Percentiles rank a stretch among this genome's conserved stretches.
These are phyloP conservation scores for Bombus consobrinus DNA, from an alignment of 1,140 invertebrate species.

Conservation along the genomic window DNA sequence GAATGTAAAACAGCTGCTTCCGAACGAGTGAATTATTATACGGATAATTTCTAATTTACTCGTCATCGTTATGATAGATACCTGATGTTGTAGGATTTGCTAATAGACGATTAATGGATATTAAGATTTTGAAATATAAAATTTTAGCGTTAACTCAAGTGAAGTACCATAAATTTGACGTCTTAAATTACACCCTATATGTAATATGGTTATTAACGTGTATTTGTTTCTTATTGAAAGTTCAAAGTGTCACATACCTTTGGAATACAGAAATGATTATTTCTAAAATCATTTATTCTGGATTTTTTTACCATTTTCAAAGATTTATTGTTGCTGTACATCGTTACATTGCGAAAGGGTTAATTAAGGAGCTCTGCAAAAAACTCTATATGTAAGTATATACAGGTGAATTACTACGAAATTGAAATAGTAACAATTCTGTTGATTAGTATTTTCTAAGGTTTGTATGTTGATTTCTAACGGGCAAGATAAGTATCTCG, in stretches of 20 bases:
- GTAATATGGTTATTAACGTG: not conserved
- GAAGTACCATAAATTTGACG: no score
- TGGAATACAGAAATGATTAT: no score
- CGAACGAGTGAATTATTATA: not conserved
- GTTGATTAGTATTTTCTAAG: constrained; percentile 33
- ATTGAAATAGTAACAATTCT: not conserved
- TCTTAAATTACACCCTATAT: not conserved
- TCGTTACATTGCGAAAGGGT: no score
- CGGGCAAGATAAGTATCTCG: constrained; percentile 49
- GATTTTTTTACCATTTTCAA: no score
- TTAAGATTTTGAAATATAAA: not conserved
- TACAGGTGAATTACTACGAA: no score
- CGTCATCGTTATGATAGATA: not conserved
- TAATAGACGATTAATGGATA: not conserved
- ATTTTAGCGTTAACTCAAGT: no score
- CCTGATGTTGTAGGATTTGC: not conserved
- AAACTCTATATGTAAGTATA: no score
- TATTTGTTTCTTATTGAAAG: not conserved
- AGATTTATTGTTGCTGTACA: no score
- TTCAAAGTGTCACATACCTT: no score
- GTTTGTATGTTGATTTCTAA: constrained; percentile 28
- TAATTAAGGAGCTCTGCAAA: no score
- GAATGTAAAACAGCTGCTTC: not conserved
- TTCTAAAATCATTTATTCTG: no score
- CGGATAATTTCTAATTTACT: constrained; percentile 13